Percentiles rank a stretch among this genome's conserved stretches.
These are phyloP conservation scores for Chloromyia formosa DNA, from an alignment of 2,888 invertebrate genomes.

Conservation along the genomic window DNA sequence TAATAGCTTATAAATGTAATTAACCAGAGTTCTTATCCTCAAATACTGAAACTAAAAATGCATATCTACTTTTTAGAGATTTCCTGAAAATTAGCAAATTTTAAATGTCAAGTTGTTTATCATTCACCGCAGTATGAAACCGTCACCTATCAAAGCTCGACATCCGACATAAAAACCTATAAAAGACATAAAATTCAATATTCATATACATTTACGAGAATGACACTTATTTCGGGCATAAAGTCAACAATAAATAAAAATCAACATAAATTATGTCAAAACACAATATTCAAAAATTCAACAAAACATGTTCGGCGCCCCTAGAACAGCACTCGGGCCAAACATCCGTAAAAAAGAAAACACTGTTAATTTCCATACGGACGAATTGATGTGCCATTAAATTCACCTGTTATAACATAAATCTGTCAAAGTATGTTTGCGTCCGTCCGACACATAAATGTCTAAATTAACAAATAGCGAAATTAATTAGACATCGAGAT, in stretches of 20 bases:
- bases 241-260: constrained; percentile 12
- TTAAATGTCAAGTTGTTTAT: no score
- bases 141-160: no score
- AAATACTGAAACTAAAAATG: no score
- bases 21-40: no score
- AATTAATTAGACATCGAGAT: constrained; percentile 45
- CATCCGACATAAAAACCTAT: no score
- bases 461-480: constrained; percentile 46
- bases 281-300: constrained; percentile 8
- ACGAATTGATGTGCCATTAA: constrained; percentile 43
- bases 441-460: constrained; percentile 45
- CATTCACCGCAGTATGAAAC: no score
- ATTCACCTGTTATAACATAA: constrained; percentile 46
- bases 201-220: constrained; percentile 11
- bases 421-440: constrained; percentile 45
- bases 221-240: background rate
- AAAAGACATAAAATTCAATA: constrained; percentile 25
- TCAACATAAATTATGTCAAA: constrained; percentile 9
- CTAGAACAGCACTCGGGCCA: background rate
- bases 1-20: no score
- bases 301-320: constrained; percentile 5
- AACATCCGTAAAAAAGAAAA: constrained; percentile 23
- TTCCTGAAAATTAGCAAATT: no score
- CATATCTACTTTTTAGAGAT: no score
- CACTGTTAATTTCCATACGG: constrained; percentile 31